Base-by-base conservation (phyloP, 1,140 invertebrate genomes). In the Periplaneta americana region DNA sequence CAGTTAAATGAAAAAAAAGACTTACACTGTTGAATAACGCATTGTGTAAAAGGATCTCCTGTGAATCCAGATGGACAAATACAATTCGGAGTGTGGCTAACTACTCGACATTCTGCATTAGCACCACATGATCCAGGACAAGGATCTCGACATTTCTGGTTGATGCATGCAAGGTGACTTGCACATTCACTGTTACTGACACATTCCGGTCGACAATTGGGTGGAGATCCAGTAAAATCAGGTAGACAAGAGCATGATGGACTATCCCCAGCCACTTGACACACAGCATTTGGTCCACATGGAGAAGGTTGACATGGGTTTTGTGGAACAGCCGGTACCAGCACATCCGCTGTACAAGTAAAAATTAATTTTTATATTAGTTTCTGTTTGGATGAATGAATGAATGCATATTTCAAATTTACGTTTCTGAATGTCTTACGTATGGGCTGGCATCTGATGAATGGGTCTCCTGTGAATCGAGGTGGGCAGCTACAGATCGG, bases 41-140 rank as follows among this genome's bases (percentile, higher is more conserved):
- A 91, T 34, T 86, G 84, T 36, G 86, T 85, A 82, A 92, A 94
- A 28, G 94, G 93, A 89, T 95, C 93, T 74, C 94, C 94, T n/a
- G 90, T 89, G 84, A 92, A 94, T 77, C 93, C 91, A 22, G 87
- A 85, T 57, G 91, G 86, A 87, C 94, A 95, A 34, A 87, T 86
- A 83, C 94, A 96, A 81, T 91, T 92, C 10, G 93, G 91, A 22
- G 91, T 90, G 75, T 92, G 91, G 83, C 92, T 92, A 35, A 91
- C 87, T 75, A 93, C 93, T 66, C 88, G 89, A 83, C 94, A 95
- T n/a, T 90, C 84, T 5, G 93, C 92, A 85, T 92, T 93, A 15
- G 89, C 85, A 18, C 93, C 93, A 86, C 94, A 92, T 34, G 88
- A 87, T 48, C 87, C 88, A 39, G 86, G 75, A 83, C 89, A 91